These are phyloP conservation scores for Chunga burmeisteri DNA, from an alignment of 2,113 vertebrate species.

Conservation along the genomic window DNA sequence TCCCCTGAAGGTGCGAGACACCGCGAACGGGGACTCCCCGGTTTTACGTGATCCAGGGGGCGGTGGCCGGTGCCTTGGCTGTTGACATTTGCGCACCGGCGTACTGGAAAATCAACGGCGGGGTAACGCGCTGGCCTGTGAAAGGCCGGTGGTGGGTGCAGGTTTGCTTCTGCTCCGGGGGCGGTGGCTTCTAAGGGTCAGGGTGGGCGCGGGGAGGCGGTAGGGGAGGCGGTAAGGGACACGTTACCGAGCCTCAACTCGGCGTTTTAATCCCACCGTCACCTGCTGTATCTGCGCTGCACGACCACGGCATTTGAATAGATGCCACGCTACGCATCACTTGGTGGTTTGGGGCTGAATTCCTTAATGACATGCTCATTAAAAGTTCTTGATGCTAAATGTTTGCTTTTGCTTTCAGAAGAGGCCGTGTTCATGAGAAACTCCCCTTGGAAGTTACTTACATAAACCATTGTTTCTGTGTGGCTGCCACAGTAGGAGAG, in stretches of 20 bases:
- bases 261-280: neutral
- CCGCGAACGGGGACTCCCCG: too few relatives aligned
- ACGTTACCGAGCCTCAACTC: rapidly evolving
- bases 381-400: too few relatives aligned
- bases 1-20: too few relatives aligned
- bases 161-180: neutral
- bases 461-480: rapidly evolving
- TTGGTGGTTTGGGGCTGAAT: too few relatives aligned
- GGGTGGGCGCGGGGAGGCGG: too few relatives aligned
- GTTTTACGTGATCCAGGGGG: too few relatives aligned
- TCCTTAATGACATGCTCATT: rapidly evolving
- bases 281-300: too few relatives aligned
- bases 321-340: rapidly evolving
- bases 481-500: rapidly evolving
- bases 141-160: neutral
- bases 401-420: neutral
- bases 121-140: too few relatives aligned
- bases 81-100: neutral
- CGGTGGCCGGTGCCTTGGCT: too few relatives aligned
- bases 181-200: too few relatives aligned
- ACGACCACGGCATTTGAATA: rapidly evolving
- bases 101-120: neutral
- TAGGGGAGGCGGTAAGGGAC: too few relatives aligned
- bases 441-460: too few relatives aligned
- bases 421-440: neutral